phyloP scores from a whole-genome alignment of 2,797 vertebrate genomes.

The Cuniculus paca region DNA sequence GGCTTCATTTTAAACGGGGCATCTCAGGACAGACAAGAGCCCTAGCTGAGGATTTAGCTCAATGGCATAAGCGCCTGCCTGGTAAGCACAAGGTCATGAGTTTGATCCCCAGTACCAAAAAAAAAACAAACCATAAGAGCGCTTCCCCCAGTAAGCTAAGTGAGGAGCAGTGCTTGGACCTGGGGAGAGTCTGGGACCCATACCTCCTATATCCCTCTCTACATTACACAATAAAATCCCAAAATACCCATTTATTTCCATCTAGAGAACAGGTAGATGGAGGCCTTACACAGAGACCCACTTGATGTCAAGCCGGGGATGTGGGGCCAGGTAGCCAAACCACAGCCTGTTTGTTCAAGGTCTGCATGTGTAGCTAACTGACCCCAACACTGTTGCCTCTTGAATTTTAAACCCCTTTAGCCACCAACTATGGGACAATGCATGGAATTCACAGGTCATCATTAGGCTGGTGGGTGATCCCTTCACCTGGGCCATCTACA shows the following conservation, averaged over 20 bases:
- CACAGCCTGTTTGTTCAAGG: neutral
- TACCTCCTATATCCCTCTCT: neutral
- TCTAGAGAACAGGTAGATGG: fast-evolving
- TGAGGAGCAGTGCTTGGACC: neutral
- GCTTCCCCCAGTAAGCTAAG: neutral
- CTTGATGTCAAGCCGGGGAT: neutral
- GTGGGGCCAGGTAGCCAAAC: fast-evolving
- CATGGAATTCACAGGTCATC: neutral
- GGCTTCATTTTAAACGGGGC: neutral
- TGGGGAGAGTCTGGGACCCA: neutral
- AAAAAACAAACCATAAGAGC: no score
- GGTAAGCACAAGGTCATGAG: no score
- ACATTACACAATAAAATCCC: neutral
- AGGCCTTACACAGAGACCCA: neutral
- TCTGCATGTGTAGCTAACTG: conserved; percentile 8
- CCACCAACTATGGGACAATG: neutral
- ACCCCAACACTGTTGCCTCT: neutral
- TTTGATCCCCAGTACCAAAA: no score
- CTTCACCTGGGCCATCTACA: neutral
- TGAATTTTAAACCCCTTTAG: conserved; percentile 45
- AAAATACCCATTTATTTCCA: neutral
- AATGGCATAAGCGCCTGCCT: no score
- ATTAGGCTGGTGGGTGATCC: neutral
- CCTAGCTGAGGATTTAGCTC: no score
- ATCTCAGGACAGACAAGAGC: no score